Evolutionary conservation across 2,888 invertebrate species (phyloP).

Genomic region (Drosophila lacicola): DNA sequence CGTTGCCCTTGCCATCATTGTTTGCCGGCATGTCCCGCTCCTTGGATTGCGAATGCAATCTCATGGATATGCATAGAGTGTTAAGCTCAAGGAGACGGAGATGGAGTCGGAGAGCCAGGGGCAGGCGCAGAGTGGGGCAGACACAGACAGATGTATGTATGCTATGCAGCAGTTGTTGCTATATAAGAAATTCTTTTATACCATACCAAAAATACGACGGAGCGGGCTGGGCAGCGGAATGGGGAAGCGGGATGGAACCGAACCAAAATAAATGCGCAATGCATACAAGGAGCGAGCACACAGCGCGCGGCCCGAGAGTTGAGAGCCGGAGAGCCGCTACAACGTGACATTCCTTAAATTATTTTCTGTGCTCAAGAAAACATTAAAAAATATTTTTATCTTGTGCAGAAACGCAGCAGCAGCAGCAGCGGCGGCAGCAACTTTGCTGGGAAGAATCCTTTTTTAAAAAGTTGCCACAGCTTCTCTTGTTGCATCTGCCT

Average conservation of each 20-base stretch:
- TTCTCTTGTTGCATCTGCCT: conserved; percentile 11
- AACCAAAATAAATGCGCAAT: conserved; percentile 73
- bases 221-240: conserved; percentile 3
- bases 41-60: conserved; percentile 49
- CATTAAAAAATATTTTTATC: conserved; percentile 79
- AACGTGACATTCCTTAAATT: conserved; percentile 81
- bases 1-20: conserved; percentile 51
- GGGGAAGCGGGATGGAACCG: conserved; percentile 21
- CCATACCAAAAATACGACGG: conserved; percentile 60
- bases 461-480: conserved; percentile 55
- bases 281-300: conserved; percentile 70
- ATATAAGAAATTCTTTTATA: conserved; percentile 76
- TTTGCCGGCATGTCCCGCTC: conserved; percentile 30
- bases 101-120: too few relatives aligned
- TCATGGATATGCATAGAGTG: conserved; percentile 71
- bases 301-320: conserved; percentile 22
- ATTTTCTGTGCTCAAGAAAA: conserved; percentile 80
- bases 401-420: conserved; percentile 58
- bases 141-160: conserved; percentile 55
- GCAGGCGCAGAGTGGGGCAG: background rate
- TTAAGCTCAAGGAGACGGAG: conserved; percentile 19
- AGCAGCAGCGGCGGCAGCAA: conserved; percentile 25
- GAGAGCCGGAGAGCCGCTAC: conserved; percentile 53
- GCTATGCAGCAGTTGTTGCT: conserved; percentile 76
- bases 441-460: conserved; percentile 69